Evolutionary conservation across 1,140 invertebrate species (phyloP), one percentile per base, ranked within the genome.

Genomic region (Bombus superbus): DNA sequence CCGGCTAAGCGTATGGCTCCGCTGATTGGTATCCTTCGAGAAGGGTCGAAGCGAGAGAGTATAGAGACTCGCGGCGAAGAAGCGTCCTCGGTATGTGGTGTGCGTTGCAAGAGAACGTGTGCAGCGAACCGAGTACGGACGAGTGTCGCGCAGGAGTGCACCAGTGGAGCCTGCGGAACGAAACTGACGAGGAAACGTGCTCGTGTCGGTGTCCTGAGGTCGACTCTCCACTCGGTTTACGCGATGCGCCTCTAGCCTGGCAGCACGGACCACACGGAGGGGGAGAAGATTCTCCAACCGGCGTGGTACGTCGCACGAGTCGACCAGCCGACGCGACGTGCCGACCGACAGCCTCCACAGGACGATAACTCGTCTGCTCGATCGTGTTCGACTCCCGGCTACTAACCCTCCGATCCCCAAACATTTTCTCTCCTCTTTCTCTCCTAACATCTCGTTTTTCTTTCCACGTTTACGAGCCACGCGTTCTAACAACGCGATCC

Each of bases 171-270:
- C 88, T 83, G 75, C 80, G 83, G 62, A 89, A 77, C 88, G 66
- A 82, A 64, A 79, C 38, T 81, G 87, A 77, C 88, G 84, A 89
- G 77, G 85, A 89, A 89, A 81, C 88, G 83, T 84, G 77, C 42
- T 80, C 84, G 88, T 89, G 83, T 86, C 88, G 87, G 81, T 82
- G 88, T 89, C 76, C 88, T 89, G 72, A 78, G 62, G 28, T 81
- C 88, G 84, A 87, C 88, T 89, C 88, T 86, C 68, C 69, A 10
- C 42, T 59, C 83, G 66, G 47, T 64, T 64, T 47, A 64, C 79
- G 22, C 71, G 79, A 32, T 44, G 40, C 40, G 32, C 57, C 35
- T 42, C 80, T 72, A 62, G 69, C 38, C 28, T 47, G 38, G 13
- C 68, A 8, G n/a, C 62, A 44, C 44, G 35, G 35, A n/a, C 38